Conservation (phyloP, 2,797 vertebrate species). For the Poecilia wingei region DNA sequence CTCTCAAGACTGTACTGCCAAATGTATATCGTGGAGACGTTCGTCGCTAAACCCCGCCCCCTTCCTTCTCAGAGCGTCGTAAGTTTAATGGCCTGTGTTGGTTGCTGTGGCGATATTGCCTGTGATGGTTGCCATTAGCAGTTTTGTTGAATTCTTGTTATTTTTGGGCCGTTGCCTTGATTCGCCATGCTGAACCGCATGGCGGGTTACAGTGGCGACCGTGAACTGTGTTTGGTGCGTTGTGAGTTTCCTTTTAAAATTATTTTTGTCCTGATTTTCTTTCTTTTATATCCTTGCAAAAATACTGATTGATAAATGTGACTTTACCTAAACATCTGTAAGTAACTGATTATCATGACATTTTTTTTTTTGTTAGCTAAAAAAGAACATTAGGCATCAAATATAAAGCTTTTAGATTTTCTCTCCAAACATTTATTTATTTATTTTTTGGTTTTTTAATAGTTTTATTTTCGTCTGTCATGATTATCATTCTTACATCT, state of each 20-base stretch:
- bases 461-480: conserved; percentile 78
- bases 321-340: conserved; percentile 79
- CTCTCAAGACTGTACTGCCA: conserved; percentile 82
- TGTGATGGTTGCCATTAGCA: conserved; percentile 87
- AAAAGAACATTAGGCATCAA: conserved; percentile 34
- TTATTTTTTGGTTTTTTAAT: conserved; percentile 52
- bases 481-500: conserved; percentile 85
- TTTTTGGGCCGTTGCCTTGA: conserved; percentile 82
- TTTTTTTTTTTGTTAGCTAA: conserved; percentile 4
- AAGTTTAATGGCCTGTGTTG: conserved; percentile 86
- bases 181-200: conserved; percentile 85
- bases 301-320: conserved; percentile 82
- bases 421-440: conserved; percentile 55
- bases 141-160: conserved; percentile 62
- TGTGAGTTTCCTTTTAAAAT: conserved; percentile 83
- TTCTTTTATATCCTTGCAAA: conserved; percentile 66
- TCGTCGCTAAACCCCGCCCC: conserved; percentile 84
- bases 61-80: conserved; percentile 82
- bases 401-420: conserved; percentile 53
- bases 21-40: conserved; percentile 85
- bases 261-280: conserved; percentile 77
- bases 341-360: conserved; percentile 83
- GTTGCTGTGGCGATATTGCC: conserved; percentile 87
- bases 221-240: conserved; percentile 87
- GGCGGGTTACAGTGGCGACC: conserved; percentile 86